phyloP scores from a whole-genome alignment of 2,888 invertebrate species.

The Quadroppia sp. region DNA sequence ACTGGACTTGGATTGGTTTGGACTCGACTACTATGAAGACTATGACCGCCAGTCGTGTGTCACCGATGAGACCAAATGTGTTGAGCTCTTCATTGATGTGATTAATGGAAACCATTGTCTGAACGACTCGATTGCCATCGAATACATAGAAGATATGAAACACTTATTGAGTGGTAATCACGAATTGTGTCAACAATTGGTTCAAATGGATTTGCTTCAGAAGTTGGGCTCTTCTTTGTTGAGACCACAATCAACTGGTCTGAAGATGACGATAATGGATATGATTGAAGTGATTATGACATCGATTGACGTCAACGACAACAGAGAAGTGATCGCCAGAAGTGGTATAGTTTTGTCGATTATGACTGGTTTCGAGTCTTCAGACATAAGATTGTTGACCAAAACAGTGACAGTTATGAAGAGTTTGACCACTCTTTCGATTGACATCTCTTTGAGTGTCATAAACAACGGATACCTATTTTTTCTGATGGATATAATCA shows the following conservation, averaged over 20 bases:
- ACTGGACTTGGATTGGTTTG: conserved; percentile 14
- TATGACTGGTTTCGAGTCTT: neutral
- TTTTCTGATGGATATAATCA: neutral
- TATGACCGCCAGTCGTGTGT: neutral
- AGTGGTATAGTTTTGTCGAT: neutral
- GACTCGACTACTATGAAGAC: neutral
- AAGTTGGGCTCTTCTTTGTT: neutral
- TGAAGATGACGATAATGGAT: neutral
- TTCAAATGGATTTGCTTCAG: neutral
- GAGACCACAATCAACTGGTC: neutral
- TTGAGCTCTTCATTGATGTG: neutral
- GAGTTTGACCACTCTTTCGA: neutral
- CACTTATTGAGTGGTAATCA: neutral
- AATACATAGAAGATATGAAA: neutral
- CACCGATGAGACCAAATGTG: neutral
- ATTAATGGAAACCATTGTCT: neutral
- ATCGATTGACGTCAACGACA: neutral
- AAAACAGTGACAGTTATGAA: conserved; percentile 14
- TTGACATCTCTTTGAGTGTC: neutral
- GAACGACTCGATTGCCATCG: neutral
- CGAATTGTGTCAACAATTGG: neutral
- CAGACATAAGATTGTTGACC: neutral
- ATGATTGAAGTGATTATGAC: neutral
- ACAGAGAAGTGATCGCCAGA: neutral
- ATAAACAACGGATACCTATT: neutral